Evolutionary conservation across 2,888 invertebrate genomes (phyloP).

Genomic region (Magallana nippona): DNA sequence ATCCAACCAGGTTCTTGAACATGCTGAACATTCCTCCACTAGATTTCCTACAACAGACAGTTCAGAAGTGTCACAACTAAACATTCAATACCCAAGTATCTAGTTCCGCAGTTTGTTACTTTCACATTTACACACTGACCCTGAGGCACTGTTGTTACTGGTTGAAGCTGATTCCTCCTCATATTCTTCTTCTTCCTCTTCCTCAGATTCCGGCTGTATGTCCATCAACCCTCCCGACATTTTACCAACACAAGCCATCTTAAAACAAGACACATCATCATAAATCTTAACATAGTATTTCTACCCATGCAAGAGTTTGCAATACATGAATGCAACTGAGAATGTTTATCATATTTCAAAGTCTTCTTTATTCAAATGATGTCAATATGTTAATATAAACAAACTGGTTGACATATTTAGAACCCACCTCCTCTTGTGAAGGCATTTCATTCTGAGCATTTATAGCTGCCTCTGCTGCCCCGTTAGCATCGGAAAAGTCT

Average conservation of each 20-base stretch:
- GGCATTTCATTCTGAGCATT: slow-evolving; percentile 36
- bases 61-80: too few relatives aligned
- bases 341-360: too few relatives aligned
- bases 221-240: slow-evolving; percentile 79
- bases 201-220: slow-evolving; percentile 78
- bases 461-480: slow-evolving; percentile 50
- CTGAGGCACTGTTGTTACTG: background rate
- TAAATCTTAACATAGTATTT: background rate
- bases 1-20: slow-evolving; percentile 85
- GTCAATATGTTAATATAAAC: background rate
- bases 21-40: slow-evolving; percentile 74
- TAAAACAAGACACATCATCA: background rate
- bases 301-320: too few relatives aligned
- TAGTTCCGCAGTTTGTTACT: background rate
- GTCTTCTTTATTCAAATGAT: too few relatives aligned
- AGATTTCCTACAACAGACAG: slow-evolving; percentile 42
- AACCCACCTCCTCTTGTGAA: slow-evolving; percentile 44
- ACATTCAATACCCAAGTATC: background rate
- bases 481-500: slow-evolving; percentile 82
- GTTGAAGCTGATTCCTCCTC: slow-evolving; percentile 50
- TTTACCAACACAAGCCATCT: slow-evolving; percentile 78
- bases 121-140: background rate
- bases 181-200: slow-evolving; percentile 73
- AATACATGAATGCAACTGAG: too few relatives aligned
- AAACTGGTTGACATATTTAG: background rate